A percentile compares a stretch with the other conserved stretches of the same genome.
Conservation (phyloP, 2,888 invertebrate genomes). For the Himalopsyche anomala region DNA sequence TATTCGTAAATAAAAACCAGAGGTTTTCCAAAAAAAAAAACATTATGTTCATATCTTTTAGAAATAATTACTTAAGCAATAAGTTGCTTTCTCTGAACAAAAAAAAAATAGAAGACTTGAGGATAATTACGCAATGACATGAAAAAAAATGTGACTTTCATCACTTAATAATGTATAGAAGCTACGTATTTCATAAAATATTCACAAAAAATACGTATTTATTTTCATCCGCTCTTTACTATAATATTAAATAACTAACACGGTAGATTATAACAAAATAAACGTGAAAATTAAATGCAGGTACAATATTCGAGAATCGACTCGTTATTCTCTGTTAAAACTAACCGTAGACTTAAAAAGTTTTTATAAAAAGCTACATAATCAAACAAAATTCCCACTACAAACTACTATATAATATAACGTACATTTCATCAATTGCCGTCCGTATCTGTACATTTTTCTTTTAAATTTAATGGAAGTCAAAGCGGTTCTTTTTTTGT, state of each 20-base stretch:
- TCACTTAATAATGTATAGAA: slow-evolving; percentile 18
- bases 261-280: slow-evolving; percentile 59
- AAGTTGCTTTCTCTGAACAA: too few relatives aligned
- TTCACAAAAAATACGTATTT: slow-evolving; percentile 28
- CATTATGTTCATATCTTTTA: too few relatives aligned
- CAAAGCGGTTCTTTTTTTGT: slow-evolving; percentile 48
- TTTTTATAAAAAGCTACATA: slow-evolving; percentile 71
- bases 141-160: background rate
- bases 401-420: slow-evolving; percentile 50
- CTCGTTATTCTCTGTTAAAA: slow-evolving; percentile 74
- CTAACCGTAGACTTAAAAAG: slow-evolving; percentile 75
- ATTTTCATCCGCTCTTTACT: background rate
- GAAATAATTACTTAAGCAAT: too few relatives aligned
- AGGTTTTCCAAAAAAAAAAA: too few relatives aligned
- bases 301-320: slow-evolving; percentile 78
- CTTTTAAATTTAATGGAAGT: slow-evolving; percentile 53
- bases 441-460: slow-evolving; percentile 50
- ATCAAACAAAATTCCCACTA: slow-evolving; percentile 56
- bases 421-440: slow-evolving; percentile 32
- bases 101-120: background rate
- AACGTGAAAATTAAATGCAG: slow-evolving; percentile 73
- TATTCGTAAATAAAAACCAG: too few relatives aligned
- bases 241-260: slow-evolving; percentile 59
- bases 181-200: slow-evolving; percentile 33
- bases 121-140: background rate